Conservation (phyloP, 2,888 invertebrate species). For the Syritta pipiens region DNA sequence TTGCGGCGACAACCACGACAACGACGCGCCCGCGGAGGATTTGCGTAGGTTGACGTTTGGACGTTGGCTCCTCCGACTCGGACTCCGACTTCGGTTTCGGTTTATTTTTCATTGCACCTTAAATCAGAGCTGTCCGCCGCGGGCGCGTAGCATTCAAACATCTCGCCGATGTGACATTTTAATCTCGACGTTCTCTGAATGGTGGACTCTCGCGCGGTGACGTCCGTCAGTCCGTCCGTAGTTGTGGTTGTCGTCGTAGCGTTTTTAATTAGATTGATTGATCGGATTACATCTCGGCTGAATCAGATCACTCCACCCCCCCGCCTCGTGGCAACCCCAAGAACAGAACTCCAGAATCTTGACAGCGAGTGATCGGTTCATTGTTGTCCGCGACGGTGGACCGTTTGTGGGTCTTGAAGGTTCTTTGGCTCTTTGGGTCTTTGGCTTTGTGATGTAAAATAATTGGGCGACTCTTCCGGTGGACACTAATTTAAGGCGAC, state of each 20-base stretch:
- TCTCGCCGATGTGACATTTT: constrained; percentile 68
- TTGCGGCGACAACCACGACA: too few species aligned
- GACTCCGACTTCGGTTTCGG: neutral
- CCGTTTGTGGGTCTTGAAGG: neutral
- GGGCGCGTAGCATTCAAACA: constrained; percentile 55
- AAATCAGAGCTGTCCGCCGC: constrained; percentile 58
- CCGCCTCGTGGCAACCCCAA: too few species aligned
- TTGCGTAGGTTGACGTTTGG: constrained; percentile 61
- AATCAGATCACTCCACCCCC: constrained; percentile 8
- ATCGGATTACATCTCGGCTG: constrained; percentile 64
- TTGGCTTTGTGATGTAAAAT: constrained; percentile 42
- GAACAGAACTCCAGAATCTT: constrained; percentile 14
- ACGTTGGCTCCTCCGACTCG: constrained; percentile 41
- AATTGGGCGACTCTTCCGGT: constrained; percentile 66
- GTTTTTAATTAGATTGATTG: constrained; percentile 71
- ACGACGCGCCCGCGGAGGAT: too few species aligned
- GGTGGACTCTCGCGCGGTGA: constrained; percentile 36
- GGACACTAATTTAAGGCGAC: constrained; percentile 60
- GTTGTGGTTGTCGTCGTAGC: constrained; percentile 35
- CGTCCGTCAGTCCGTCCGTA: constrained; percentile 4
- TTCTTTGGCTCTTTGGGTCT: neutral
- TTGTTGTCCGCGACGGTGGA: constrained; percentile 29
- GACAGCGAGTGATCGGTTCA: constrained; percentile 67
- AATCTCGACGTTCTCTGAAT: constrained; percentile 68
- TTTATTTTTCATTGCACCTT: constrained; percentile 57